Evolutionary conservation across 2,888 invertebrate species (phyloP).

Genomic region (Epicampocera succincta): DNA sequence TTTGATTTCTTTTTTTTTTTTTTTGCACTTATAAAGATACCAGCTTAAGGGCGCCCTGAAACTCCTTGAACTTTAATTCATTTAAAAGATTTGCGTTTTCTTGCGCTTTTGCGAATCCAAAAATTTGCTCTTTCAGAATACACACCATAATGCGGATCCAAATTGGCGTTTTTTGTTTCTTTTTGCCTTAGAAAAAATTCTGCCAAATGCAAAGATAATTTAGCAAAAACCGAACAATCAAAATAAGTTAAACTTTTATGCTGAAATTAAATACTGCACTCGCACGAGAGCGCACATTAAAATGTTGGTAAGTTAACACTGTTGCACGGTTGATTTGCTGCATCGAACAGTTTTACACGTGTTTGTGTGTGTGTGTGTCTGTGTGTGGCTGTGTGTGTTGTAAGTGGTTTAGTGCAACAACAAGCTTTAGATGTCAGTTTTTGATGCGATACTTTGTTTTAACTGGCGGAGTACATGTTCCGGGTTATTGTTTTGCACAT

Average conservation of each 20-base stretch:
- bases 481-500: slow-evolving; percentile 5
- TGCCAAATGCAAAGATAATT: no score
- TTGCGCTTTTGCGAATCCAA: no score
- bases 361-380: background rate
- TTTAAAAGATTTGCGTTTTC: slow-evolving; percentile 50
- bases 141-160: no score
- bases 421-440: slow-evolving; percentile 62
- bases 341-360: background rate
- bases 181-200: no score
- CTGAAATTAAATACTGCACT: no score
- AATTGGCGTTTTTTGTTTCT: no score
- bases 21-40: no score
- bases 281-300: background rate
- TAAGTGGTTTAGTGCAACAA: slow-evolving; percentile 63
- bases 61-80: slow-evolving; percentile 56
- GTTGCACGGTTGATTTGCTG: slow-evolving; percentile 21
- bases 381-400: slow-evolving; percentile 2
- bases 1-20: no score
- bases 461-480: slow-evolving; percentile 36
- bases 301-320: slow-evolving; percentile 37
- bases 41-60: slow-evolving; percentile 43
- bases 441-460: slow-evolving; percentile 62
- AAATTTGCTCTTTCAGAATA: no score
- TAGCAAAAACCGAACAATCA: no score
- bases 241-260: no score